Evolutionary conservation across 2,113 vertebrate species (phyloP).

Genomic region (Bufo bufo): DNA sequence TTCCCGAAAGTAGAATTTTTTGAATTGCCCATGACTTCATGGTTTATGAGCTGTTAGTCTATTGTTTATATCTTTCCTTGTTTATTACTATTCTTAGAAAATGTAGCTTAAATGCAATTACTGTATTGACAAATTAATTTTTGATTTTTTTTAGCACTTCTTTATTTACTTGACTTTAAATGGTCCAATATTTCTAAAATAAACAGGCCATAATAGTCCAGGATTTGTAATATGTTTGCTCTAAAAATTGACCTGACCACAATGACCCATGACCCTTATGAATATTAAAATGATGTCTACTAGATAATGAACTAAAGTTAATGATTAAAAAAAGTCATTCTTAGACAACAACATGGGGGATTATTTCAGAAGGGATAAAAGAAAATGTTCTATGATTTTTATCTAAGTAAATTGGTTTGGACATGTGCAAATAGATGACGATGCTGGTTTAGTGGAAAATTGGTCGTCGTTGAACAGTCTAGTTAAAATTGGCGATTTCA

Average conservation of each 20-base stretch:
- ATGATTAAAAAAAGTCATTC: not conserved
- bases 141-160: not conserved
- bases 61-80: too few species aligned
- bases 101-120: too few species aligned
- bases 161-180: not conserved
- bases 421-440: constrained; percentile 69
- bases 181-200: not conserved
- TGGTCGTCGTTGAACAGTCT: not conserved
- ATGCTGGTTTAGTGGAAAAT: constrained; percentile 70
- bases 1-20: not conserved
- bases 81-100: too few species aligned
- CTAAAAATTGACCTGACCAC: not conserved
- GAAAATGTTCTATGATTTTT: constrained; percentile 74
- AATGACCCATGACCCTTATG: not conserved
- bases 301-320: not conserved
- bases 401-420: constrained; percentile 69
- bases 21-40: not conserved
- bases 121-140: too few species aligned
- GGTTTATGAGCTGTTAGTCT: too few species aligned
- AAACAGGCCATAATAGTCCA: not conserved
- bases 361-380: constrained; percentile 71
- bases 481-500: not conserved
- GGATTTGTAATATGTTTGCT: not conserved
- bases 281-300: not conserved
- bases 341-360: not conserved